Base-by-base conservation (phyloP, 2,888 invertebrate species). In the Leptopilina drosophilae region DNA sequence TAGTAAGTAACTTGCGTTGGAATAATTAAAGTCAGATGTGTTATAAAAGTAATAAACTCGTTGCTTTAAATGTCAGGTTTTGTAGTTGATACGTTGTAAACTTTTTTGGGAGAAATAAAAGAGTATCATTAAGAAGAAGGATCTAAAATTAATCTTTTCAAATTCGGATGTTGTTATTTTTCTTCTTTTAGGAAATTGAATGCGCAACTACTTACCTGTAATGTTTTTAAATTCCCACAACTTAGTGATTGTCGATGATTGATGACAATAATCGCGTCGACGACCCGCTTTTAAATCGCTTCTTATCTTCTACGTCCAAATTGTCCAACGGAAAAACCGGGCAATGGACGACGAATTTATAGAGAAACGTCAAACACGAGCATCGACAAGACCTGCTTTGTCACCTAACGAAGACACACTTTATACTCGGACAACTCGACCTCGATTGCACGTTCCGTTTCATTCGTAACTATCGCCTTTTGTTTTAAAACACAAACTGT, bases 301-400 rank as follows among this genome's bases (percentile, higher is more conserved):
- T 73, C 33, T 53, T n/a, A 2, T 73, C 53, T 49, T 49, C 11
- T 49, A 26, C 69, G 69, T 73, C 33, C 56, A 73, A 73, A 26
- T 56, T 26, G 69, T 56, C 53, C 26, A 69, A 69, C 49, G 46
- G 53, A 73, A 73, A 5, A 56, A 73, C 53, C 53, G 69, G 53
- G 33, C 69, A 56, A 73, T 73, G 69, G 69, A 73, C 69, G 53
- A 49, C 69, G 69, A 26, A 26, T 33, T 33, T 33, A 33, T 73
- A 49, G 8, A 73, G 69, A 73, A 73, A 73, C 69, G 69, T 73
- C 69, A 73, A 73, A 73, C 53, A 73, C 69, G 69, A 73, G 26
- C 69, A 56, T 69, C 69, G 69, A 73, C 69, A 53, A 73, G 33
- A 73, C 53, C 42, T 73, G 69, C 33, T 73, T 73, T 73, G 69